These are phyloP conservation scores for Castor canadensis DNA, from an alignment of 2,113 vertebrate species.

Conservation along the genomic window DNA sequence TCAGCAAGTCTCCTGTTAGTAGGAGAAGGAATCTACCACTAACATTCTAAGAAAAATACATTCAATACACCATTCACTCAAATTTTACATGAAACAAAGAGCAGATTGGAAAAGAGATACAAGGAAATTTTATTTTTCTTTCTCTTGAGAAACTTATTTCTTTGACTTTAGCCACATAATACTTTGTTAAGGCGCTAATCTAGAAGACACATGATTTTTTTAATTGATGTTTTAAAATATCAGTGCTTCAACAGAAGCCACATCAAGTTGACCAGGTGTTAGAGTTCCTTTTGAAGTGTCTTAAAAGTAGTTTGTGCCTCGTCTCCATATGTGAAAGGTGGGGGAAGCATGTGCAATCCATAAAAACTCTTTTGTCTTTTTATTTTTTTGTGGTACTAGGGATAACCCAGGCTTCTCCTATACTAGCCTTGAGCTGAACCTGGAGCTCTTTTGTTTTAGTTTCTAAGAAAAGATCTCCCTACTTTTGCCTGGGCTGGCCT, in stretches of 20 bases:
- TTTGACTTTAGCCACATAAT: not conserved
- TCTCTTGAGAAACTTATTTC: not conserved
- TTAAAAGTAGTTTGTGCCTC: not conserved
- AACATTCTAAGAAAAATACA: not conserved
- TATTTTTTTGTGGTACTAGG: too few species aligned
- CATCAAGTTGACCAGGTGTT: not conserved
- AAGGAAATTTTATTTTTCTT: not conserved
- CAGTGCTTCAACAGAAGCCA: not conserved
- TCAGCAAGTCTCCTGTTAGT: not conserved
- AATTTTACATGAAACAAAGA: not conserved
- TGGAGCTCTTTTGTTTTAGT: too few species aligned
- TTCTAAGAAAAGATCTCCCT: too few species aligned
- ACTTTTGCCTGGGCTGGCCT: too few species aligned
- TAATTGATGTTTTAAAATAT: too few species aligned
- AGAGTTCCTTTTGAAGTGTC: not conserved
- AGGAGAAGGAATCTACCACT: not conserved
- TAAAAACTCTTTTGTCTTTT: not conserved
- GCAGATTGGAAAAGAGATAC: not conserved
- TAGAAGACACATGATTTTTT: not conserved
- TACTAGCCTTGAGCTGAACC: too few species aligned
- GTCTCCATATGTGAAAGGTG: not conserved
- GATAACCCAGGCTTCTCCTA: too few species aligned
- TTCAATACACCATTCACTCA: not conserved
- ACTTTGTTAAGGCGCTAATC: not conserved
- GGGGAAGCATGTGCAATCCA: not conserved